Evolutionary conservation across 35 echinoderm and acorn worm genomes (phyloP).

Genomic region (Eucidaris tribuloides): DNA sequence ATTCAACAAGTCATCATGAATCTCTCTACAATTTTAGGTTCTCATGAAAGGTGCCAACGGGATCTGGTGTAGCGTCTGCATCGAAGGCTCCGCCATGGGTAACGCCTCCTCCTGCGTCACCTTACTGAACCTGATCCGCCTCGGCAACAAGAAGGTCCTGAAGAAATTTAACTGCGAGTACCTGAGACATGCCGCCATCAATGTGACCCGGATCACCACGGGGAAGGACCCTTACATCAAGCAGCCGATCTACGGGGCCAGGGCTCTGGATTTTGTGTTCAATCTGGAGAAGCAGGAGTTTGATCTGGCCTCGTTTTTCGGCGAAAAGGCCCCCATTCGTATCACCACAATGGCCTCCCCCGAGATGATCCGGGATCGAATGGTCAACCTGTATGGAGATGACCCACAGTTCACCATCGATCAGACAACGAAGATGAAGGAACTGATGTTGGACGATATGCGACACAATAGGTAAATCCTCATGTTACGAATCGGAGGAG

Average conservation of each 20-base stretch:
- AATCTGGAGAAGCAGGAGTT: constrained; percentile 24
- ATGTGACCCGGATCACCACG: too few relatives aligned
- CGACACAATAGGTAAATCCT: constrained; percentile 19
- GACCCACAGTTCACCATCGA: constrained; percentile 42
- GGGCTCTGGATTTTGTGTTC: constrained; percentile 42
- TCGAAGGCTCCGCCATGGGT: constrained; percentile 30
- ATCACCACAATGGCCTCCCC: constrained; percentile 19
- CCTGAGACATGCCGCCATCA: constrained; percentile 47
- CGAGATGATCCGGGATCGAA: not conserved
- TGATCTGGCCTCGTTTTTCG: constrained; percentile 36
- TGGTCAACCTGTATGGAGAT: constrained; percentile 19
- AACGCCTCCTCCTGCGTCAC: too few relatives aligned
- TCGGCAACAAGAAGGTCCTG: too few relatives aligned
- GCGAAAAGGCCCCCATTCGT: not conserved
- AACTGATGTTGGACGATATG: constrained; percentile 15
- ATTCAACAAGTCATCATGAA: too few relatives aligned
- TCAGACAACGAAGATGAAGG: too few relatives aligned
- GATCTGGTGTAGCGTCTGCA: constrained; percentile 28
- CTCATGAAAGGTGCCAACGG: too few relatives aligned
- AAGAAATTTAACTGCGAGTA: too few relatives aligned
- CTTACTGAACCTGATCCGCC: too few relatives aligned
- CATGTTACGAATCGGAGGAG: too few relatives aligned
- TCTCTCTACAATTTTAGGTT: not conserved
- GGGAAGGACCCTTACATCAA: too few relatives aligned
- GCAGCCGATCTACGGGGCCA: too few relatives aligned